Evolutionary conservation across 2,888 invertebrate species (phyloP), one percentile per base, ranked within the genome.

Genomic region (Drosophila mimetica): DNA sequence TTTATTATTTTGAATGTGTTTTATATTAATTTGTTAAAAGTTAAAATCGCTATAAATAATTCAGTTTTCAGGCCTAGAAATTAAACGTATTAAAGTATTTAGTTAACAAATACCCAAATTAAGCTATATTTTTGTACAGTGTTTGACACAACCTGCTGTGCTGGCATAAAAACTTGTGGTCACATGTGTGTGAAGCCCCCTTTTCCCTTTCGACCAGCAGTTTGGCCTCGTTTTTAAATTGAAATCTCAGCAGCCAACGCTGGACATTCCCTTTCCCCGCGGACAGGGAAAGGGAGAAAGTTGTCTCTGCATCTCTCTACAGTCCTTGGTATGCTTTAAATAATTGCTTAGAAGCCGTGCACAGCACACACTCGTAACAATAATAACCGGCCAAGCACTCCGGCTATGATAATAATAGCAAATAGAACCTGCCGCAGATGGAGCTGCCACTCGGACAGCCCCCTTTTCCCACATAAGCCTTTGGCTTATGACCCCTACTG

Each of bases 271-370:
- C 16, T 5, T 8, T 41, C 4, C 54, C 70, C 28, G 13, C 5
- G 30, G 37, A 18, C 8, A 22, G 18, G 13, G 22, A 67, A 53
- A 46, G 37, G 22, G 37, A 53, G 37, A 30, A 30, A 64, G 69
- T 42, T 42, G 41, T 36, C 16, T 9, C 55, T 4, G 34, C 30
- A 30, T 37, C 22, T 18, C 39, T 41, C 44, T n/a, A n/a, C 32
- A 8, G 30, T 44, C 65, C 34, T 46, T 50, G 42, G 16, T 42
- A 37, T 69, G 78, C 67, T 71, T 75, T 72, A 83, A 88, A 80
- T 84, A 88, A 84, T 84, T 84, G 88, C 86, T 86, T 86, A 83
- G 88, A 59, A 70, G 71, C 70, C 70, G 66, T 61, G 48, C 78
- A 72, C 51, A 64, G 47, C 78, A 71, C 71, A 75, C 82, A 72